Conservation (phyloP, 2,888 invertebrate species). For the Macrosiphum euphorbiae region DNA sequence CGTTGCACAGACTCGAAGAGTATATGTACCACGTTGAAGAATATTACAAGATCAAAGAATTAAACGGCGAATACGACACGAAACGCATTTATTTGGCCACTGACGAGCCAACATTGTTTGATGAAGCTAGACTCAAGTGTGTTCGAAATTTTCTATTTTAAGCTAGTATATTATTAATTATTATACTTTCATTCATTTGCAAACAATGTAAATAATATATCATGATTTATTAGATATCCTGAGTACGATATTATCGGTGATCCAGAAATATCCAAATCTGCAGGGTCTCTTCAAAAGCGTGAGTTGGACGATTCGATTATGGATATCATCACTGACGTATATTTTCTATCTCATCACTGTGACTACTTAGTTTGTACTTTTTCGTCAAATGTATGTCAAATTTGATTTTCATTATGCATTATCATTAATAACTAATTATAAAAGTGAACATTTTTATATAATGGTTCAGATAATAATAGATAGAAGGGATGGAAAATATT, state of each 20-base stretch:
- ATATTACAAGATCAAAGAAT: constrained; percentile 83
- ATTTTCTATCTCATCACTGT: background rate
- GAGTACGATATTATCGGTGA: background rate
- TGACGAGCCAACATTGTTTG: constrained; percentile 88
- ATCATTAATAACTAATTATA: background rate
- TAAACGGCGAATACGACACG: constrained; percentile 73
- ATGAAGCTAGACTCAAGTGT: constrained; percentile 70
- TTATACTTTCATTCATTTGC: too few species aligned
- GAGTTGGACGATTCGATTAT: background rate
- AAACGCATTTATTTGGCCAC: constrained; percentile 90
- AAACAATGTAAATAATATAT: too few species aligned
- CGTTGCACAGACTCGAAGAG: constrained; percentile 93
- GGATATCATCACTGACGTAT: background rate
- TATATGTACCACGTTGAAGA: constrained; percentile 95
- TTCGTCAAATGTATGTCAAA: background rate
- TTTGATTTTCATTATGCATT: background rate
- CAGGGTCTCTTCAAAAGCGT: rapidly evolving
- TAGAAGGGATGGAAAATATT: too few species aligned
- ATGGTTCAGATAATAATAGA: too few species aligned
- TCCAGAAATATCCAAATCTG: background rate
- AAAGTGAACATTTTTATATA: too few species aligned
- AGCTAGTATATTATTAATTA: too few species aligned
- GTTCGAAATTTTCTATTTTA: too few species aligned
- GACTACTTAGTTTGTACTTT: background rate
- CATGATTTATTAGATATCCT: background rate